phyloP scores from a whole-genome alignment of 2,888 invertebrate species.

The Mantis religiosa region DNA sequence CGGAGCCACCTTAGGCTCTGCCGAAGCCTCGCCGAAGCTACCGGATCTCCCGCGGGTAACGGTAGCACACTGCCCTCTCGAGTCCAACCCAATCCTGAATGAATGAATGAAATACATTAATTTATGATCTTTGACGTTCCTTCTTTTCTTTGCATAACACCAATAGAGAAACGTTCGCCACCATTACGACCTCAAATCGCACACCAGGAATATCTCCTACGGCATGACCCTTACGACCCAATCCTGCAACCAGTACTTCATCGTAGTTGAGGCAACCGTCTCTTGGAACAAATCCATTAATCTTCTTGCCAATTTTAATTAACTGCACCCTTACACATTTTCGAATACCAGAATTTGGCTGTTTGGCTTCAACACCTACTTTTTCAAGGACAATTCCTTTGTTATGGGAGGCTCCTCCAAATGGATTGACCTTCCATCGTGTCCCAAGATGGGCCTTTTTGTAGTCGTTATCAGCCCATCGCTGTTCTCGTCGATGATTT shows the following conservation, averaged over 20 bases:
- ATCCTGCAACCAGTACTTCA: slow-evolving; percentile 98
- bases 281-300: slow-evolving; percentile 98
- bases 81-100: no score
- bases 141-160: slow-evolving; percentile 99
- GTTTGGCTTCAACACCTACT: slow-evolving; percentile 99
- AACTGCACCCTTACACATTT: slow-evolving; percentile 99
- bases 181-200: slow-evolving; percentile 92
- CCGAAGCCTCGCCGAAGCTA: no score
- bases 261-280: slow-evolving; percentile 99
- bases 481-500: slow-evolving; percentile 93
- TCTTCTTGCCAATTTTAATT: slow-evolving; percentile 99
- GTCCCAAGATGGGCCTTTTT: slow-evolving; percentile 99
- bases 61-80: no score
- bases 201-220: slow-evolving; percentile 99
- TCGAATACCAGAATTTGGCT: slow-evolving; percentile 99
- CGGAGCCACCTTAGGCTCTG: no score
- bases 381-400: slow-evolving; percentile 99
- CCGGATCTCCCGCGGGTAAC: no score
- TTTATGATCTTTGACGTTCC: slow-evolving; percentile 96
- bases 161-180: slow-evolving; percentile 96
- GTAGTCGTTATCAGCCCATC: slow-evolving; percentile 99
- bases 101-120: background rate
- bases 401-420: slow-evolving; percentile 99
- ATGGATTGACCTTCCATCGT: slow-evolving; percentile 99
- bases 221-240: slow-evolving; percentile 99